Base-by-base conservation (phyloP, 2,797 vertebrate species). In the Gobio occitaniae region DNA sequence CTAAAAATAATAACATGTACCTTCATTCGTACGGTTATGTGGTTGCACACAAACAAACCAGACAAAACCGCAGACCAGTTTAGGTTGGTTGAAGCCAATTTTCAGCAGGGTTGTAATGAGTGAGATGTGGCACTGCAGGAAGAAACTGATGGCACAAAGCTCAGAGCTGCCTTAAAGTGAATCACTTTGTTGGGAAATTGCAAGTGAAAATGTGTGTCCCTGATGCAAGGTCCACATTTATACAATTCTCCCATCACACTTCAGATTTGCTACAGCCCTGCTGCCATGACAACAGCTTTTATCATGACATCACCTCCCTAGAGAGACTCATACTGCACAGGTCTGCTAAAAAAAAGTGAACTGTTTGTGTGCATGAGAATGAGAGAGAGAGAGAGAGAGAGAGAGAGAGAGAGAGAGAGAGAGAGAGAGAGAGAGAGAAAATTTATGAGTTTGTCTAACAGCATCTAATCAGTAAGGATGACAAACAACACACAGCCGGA, bases 241-340 rank as follows among this genome's bases (percentile, higher is more conserved):
- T 59, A 38, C 61, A 44, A 38, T 10, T 56, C 77, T 74, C 81
- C 52, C 72, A 70, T 84, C 83, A 78, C 63, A 84, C 72, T 81
- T 80, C 72, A 72, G 80, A 83, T 81, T 81, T 83, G 90, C 88
- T 86, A 88, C 84, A 11, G 82, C 84, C 38, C 59, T 78, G 93
- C 94, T 94, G 86, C 93, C 93, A 93, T 93, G 94, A 90, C 85
- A 95, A 95, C 95, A 90, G 90, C 88, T 72, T 91, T 72, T 69
- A 79, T 59, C 88, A 86, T 95, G 94, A 94, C 92, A 91, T 94
- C 93, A 94, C 85, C 92, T 93, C 91, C 89, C 92, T 82, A 89
- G 82, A 88, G 90, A 95, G 94, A 96, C 93, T 95, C 95, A 94
- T 90, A 66, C 87, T 87, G 86, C 83, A 65, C 85, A 87, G 83